These are phyloP conservation scores for Drosophila yooni DNA, from an alignment of 2,888 invertebrate genomes.

Conservation along the genomic window DNA sequence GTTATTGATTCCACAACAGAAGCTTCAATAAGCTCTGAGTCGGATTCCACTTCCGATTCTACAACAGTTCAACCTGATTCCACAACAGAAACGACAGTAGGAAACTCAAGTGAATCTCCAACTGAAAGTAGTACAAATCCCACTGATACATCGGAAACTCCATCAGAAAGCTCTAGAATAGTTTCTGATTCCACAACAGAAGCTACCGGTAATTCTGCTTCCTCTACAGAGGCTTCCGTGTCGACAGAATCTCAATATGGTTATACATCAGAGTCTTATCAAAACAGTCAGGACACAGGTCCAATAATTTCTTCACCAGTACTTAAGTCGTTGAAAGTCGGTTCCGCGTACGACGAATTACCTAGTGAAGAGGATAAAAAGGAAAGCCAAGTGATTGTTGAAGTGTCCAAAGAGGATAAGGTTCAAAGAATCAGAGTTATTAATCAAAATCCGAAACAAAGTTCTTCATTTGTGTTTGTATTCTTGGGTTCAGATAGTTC, in stretches of 20 bases:
- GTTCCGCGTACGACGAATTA: background rate
- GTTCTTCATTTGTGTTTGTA: conserved; percentile 13
- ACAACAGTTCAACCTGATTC: background rate
- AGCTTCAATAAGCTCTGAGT: background rate
- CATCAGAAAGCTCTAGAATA: background rate
- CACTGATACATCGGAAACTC: background rate
- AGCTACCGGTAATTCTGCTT: background rate
- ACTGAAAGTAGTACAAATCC: too few relatives aligned
- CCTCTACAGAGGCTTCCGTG: background rate
- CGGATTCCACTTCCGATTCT: background rate
- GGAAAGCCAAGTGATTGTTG: conserved; percentile 7
- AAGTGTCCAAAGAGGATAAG: conserved; percentile 5
- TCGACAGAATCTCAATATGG: background rate
- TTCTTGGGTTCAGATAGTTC: conserved; percentile 2
- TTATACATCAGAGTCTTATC: background rate
- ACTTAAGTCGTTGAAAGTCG: background rate
- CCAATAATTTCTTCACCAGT: background rate
- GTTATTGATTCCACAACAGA: background rate
- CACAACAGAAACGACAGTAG: too few relatives aligned
- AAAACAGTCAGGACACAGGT: background rate
- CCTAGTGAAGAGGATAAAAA: background rate
- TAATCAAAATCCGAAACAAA: conserved; percentile 4
- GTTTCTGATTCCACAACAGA: background rate
- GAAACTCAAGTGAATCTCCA: too few relatives aligned
- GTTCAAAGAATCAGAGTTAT: conserved; percentile 22